phyloP scores from a whole-genome alignment of 35 echinoderm and acorn worm genomes.

The Antedon bifida region DNA sequence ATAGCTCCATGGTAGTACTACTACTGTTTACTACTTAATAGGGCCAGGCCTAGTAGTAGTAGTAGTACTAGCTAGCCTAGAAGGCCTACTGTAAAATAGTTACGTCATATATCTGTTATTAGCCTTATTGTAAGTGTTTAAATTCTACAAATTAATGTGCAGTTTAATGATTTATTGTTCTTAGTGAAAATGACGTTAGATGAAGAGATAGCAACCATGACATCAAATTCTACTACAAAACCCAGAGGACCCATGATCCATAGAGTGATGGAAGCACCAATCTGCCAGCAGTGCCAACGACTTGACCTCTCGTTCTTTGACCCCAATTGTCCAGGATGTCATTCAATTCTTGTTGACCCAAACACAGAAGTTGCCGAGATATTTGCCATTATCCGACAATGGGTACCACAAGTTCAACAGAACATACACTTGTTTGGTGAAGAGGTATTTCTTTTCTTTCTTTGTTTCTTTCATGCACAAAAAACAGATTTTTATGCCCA shows the following conservation, averaged over 20 bases:
- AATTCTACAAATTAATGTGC: too few relatives aligned
- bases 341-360: conserved; percentile 9
- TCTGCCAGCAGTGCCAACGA: conserved; percentile 14
- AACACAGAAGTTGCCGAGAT: conserved; percentile 17
- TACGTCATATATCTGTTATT: too few relatives aligned
- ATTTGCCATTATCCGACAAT: conserved; percentile 36
- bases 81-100: too few relatives aligned
- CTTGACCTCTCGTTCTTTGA: conserved; percentile 33
- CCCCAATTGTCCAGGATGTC: conserved; percentile 28
- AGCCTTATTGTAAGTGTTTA: too few relatives aligned
- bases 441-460: too few relatives aligned
- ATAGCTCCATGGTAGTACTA: too few relatives aligned
- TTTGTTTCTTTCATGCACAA: too few relatives aligned
- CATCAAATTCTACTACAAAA: not conserved
- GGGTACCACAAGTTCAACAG: conserved; percentile 30
- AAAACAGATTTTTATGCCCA: too few relatives aligned
- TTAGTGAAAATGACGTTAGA: not conserved
- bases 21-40: too few relatives aligned
- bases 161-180: too few relatives aligned
- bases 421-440: conserved; percentile 19
- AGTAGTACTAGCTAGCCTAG: too few relatives aligned
- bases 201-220: not conserved
- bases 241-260: conserved; percentile 12
- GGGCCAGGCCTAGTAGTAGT: too few relatives aligned
- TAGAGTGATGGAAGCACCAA: conserved; percentile 6